Conservation (phyloP, 2,113 vertebrate species). For the Chroicocephalus ridibundus region DNA sequence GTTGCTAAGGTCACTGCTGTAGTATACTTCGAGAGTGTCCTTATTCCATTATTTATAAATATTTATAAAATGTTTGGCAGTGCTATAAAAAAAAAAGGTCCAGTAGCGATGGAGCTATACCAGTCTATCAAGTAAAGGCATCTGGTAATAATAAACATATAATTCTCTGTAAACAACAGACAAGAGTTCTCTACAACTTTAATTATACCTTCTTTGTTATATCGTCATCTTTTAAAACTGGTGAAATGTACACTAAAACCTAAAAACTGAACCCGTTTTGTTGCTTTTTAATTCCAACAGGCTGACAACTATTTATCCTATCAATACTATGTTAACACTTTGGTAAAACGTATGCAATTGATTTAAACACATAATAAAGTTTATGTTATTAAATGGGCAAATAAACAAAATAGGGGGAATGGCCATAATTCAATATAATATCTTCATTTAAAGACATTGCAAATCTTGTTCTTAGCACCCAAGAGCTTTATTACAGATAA, state of each 20-base stretch:
- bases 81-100: not conserved
- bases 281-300: not conserved
- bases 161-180: not conserved
- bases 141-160: not conserved
- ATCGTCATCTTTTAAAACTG: not conserved
- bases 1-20: not conserved
- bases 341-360: not conserved
- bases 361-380: not conserved
- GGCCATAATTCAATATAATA: not conserved
- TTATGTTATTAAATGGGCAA: not conserved
- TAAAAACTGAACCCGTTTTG: not conserved
- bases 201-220: not conserved
- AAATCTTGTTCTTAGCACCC: not conserved
- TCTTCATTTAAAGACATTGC: not conserved
- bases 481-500: not conserved
- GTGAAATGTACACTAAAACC: not conserved
- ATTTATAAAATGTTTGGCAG: not conserved
- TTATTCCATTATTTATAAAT: conserved; percentile 14
- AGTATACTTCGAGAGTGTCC: not conserved
- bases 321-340: not conserved
- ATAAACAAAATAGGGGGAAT: not conserved
- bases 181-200: not conserved
- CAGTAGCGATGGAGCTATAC: not conserved
- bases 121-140: not conserved
- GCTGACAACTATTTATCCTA: not conserved